phyloP scores from a whole-genome alignment of 2,888 invertebrate species.

The Diarsia dahlii region DNA sequence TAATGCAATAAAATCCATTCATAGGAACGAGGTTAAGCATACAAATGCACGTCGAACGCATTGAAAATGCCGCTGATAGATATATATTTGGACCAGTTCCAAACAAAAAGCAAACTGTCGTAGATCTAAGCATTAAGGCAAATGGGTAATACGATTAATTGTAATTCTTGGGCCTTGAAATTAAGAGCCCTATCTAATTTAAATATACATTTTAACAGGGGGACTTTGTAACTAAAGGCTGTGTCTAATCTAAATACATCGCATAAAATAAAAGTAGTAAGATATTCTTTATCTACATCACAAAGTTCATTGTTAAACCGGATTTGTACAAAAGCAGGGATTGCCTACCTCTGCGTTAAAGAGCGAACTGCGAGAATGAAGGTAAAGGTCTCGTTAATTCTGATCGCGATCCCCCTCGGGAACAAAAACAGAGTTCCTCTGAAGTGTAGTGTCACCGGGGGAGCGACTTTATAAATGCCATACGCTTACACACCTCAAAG shows the following conservation, averaged over 20 bases:
- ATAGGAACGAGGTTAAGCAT: slow-evolving; percentile 46
- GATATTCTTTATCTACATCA: slow-evolving; percentile 47
- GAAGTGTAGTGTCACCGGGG: slow-evolving; percentile 60
- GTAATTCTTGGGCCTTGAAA: slow-evolving; percentile 70
- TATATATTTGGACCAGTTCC: slow-evolving; percentile 72
- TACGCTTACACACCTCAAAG: slow-evolving; percentile 66
- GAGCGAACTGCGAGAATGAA: slow-evolving; percentile 52
- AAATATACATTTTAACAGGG: slow-evolving; percentile 58
- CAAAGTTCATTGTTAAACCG: slow-evolving; percentile 40
- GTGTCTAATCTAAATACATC: slow-evolving; percentile 56
- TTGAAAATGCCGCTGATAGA: slow-evolving; percentile 61
- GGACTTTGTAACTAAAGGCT: slow-evolving; percentile 40
- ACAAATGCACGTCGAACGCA: slow-evolving; percentile 65
- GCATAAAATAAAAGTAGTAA: slow-evolving; percentile 47
- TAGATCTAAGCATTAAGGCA: slow-evolving; percentile 66
- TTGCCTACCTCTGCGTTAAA: slow-evolving; percentile 42
- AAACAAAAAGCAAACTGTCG: slow-evolving; percentile 70
- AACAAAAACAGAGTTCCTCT: slow-evolving; percentile 55
- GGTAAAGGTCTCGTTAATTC: slow-evolving; percentile 62
- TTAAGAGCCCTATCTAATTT: slow-evolving; percentile 68
- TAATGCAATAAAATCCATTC: slow-evolving; percentile 64
- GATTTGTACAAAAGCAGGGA: slow-evolving; percentile 43
- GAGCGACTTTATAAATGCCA: slow-evolving; percentile 64
- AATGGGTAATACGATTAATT: slow-evolving; percentile 75
- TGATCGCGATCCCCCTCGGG: slow-evolving; percentile 57